Evolutionary conservation across 2,797 vertebrate genomes (phyloP).

Genomic region (Mico argentatus): DNA sequence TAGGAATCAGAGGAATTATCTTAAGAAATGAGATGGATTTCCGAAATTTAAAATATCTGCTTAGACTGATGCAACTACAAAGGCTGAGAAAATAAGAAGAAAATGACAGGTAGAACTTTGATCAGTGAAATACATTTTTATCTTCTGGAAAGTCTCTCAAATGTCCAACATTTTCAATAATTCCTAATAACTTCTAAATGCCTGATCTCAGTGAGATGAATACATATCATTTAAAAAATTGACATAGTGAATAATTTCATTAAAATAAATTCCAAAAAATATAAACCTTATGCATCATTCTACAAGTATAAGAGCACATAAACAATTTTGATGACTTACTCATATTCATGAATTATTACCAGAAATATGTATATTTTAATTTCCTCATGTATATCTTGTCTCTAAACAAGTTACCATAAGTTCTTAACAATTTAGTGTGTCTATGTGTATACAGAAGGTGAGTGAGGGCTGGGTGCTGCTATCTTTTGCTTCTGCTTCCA

Average conservation of each 20-base stretch:
- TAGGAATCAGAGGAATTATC: not conserved
- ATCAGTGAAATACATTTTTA: not conserved
- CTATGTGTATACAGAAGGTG: no score
- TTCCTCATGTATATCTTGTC: not conserved
- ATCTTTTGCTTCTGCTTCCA: not conserved
- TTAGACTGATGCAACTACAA: not conserved
- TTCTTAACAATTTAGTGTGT: not conserved
- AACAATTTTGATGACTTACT: conserved; percentile 48
- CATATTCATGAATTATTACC: conserved; percentile 17
- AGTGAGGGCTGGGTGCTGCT: not conserved
- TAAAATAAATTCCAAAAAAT: conserved; percentile 53
- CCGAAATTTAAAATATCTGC: not conserved
- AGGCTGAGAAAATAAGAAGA: not conserved
- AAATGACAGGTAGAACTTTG: not conserved
- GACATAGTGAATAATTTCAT: conserved; percentile 20
- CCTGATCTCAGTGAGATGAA: not conserved
- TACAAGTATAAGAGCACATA: conserved; percentile 14
- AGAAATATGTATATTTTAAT: conserved; percentile 22
- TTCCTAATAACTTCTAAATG: not conserved
- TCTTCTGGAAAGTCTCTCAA: not conserved
- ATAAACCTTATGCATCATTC: conserved; percentile 38
- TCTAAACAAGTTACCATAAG: not conserved
- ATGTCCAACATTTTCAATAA: not conserved
- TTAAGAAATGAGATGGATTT: not conserved
- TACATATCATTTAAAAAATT: conserved; percentile 14